phyloP scores from a whole-genome alignment of 1,140 invertebrate genomes.

The Acromyrmex echinatior region DNA sequence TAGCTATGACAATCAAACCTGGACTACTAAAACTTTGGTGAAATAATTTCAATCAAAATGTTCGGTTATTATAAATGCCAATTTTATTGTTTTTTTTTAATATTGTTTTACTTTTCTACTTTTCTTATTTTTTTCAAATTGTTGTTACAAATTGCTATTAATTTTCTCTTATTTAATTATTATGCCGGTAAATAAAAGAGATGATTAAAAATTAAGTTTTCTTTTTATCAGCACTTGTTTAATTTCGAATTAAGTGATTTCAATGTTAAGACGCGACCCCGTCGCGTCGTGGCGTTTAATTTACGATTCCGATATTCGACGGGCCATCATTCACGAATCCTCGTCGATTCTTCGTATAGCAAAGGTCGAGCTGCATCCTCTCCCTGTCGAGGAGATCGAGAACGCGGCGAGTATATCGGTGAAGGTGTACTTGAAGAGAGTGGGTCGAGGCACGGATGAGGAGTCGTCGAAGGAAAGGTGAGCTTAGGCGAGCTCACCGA shows the following conservation, averaged over 20 bases:
- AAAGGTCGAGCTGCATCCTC: conserved; percentile 63
- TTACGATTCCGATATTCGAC: background rate
- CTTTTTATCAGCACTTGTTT: background rate
- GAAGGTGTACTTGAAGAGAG: conserved; percentile 77
- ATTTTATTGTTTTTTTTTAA: too few relatives aligned
- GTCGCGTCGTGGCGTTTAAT: conserved; percentile 1
- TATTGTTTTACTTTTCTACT: too few relatives aligned
- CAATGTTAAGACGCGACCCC: background rate
- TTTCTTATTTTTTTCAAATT: too few relatives aligned
- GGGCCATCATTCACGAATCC: conserved; percentile 2
- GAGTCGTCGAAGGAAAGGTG: conserved; percentile 76
- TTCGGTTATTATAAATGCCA: too few relatives aligned
- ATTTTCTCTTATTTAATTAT: too few relatives aligned
- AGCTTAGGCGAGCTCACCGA: conserved; percentile 77
- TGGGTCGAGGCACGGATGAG: conserved; percentile 73
- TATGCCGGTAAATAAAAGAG: too few relatives aligned
- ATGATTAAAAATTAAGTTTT: background rate
- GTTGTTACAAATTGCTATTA: too few relatives aligned
- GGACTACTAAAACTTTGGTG: too few relatives aligned
- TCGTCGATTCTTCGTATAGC: conserved; percentile 5
- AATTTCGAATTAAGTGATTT: background rate
- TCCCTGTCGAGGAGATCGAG: conserved; percentile 64
- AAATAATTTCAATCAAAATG: too few relatives aligned
- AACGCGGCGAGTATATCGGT: conserved; percentile 65
- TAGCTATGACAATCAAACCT: too few relatives aligned